Conservation (phyloP, 64 coral and sea anemone genomes). For the Catalaphyllia jardinei region DNA sequence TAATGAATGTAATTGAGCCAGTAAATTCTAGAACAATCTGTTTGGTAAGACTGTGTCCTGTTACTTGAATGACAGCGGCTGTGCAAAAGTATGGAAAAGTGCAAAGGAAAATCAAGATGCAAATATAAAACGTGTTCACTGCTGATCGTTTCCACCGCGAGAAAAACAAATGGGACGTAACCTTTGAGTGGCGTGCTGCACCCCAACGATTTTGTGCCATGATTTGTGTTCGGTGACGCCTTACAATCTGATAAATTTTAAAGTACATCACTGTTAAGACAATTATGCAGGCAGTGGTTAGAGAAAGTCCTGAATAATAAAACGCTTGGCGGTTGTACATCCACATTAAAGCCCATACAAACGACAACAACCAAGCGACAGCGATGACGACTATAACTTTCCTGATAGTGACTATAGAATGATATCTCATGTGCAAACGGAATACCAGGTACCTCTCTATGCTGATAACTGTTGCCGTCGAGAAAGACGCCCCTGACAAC, state of each 20-base stretch:
- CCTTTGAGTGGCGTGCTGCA: too few relatives aligned
- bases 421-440: constrained; percentile 59
- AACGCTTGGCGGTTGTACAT: neutral
- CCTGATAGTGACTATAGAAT: constrained; percentile 52
- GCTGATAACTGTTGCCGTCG: neutral
- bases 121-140: constrained; percentile 50
- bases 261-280: constrained; percentile 40
- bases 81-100: constrained; percentile 46
- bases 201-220: neutral
- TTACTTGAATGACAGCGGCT: constrained; percentile 38
- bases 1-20: constrained; percentile 43
- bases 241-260: constrained; percentile 52
- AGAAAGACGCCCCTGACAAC: constrained; percentile 21
- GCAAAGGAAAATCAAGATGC: constrained; percentile 16
- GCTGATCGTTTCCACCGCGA: constrained; percentile 31
- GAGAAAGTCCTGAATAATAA: neutral
- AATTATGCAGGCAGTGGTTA: neutral
- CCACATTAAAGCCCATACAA: neutral
- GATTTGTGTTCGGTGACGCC: constrained; percentile 37
- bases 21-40: constrained; percentile 35
- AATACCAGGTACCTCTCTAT: constrained; percentile 6
- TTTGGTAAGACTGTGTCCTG: constrained; percentile 24
- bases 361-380: constrained; percentile 20
- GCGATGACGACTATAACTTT: neutral
- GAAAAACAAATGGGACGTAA: constrained; percentile 8